Conservation (phyloP, 2,797 vertebrate genomes). For the Aviceda leuphotes region DNA sequence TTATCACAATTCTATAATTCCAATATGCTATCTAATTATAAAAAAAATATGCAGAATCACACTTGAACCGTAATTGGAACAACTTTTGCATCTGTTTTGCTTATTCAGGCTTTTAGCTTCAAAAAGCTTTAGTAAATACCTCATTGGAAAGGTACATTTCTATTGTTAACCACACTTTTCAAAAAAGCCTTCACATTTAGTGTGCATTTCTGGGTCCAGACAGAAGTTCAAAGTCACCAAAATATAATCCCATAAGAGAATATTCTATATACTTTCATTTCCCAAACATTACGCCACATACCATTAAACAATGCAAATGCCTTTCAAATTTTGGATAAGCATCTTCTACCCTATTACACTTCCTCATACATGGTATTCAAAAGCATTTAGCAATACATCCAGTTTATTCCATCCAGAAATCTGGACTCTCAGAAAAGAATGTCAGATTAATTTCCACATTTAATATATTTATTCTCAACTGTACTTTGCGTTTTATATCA, state of each 20-base stretch:
- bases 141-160: neutral
- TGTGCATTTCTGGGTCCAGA: neutral
- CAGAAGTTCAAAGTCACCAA: neutral
- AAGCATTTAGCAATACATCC: neutral
- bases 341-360: neutral
- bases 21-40: slow-evolving; percentile 52
- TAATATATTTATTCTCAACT: neutral
- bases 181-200: neutral
- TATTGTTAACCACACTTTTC: neutral
- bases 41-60: slow-evolving; percentile 49
- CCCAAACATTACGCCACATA: neutral
- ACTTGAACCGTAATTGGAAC: neutral
- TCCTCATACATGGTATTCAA: neutral
- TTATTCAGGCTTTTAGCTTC: slow-evolving; percentile 47
- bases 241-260: neutral
- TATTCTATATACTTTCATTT: neutral
- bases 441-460: neutral
- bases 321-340: neutral
- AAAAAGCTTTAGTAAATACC: neutral
- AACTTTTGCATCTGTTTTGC: slow-evolving; percentile 16
- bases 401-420: neutral
- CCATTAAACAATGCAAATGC: neutral
- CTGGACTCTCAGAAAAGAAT: neutral
- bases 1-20: slow-evolving; percentile 38
- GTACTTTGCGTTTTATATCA: neutral